These are phyloP conservation scores for Erpobdella octoculata DNA, from an alignment of 2,888 invertebrate species.

Conservation along the genomic window DNA sequence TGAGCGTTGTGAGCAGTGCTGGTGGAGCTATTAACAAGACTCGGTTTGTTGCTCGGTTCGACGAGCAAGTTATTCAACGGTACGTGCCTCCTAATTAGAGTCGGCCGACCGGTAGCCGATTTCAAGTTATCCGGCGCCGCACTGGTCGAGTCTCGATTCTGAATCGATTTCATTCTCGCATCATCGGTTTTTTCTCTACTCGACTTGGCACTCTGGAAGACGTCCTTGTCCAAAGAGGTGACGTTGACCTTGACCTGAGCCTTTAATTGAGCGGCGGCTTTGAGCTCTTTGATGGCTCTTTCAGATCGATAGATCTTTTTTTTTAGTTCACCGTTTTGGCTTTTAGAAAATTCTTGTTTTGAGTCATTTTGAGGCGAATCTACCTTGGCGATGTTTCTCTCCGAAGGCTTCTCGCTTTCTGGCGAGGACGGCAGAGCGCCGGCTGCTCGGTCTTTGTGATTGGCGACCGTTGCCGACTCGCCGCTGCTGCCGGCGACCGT, in stretches of 20 bases:
- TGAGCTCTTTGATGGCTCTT: not conserved
- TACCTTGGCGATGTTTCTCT: too few relatives aligned
- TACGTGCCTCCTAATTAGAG: too few relatives aligned
- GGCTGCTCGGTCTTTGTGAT: too few relatives aligned
- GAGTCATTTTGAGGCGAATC: too few relatives aligned
- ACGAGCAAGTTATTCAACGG: not conserved
- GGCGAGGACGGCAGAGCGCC: too few relatives aligned
- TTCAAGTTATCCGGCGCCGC: not conserved
- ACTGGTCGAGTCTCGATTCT: not conserved
- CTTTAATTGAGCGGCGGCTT: constrained; percentile 1
- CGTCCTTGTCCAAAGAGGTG: not conserved
- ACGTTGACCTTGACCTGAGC: constrained; percentile 6
- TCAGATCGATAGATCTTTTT: constrained; percentile 8
- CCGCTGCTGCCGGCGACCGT: too few relatives aligned
- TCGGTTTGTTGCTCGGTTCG: not conserved
- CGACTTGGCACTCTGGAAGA: not conserved
- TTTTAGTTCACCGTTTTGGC: not conserved
- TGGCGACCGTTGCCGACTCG: too few relatives aligned
- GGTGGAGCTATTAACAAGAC: not conserved
- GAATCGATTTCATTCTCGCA: not conserved
- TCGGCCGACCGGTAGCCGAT: too few relatives aligned
- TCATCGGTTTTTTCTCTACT: not conserved
- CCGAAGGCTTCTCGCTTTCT: not conserved
- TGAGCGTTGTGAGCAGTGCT: not conserved
- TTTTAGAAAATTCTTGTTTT: too few relatives aligned